phyloP scores from a whole-genome alignment of 2,797 vertebrate genomes.

The Nannoperca obscura region DNA sequence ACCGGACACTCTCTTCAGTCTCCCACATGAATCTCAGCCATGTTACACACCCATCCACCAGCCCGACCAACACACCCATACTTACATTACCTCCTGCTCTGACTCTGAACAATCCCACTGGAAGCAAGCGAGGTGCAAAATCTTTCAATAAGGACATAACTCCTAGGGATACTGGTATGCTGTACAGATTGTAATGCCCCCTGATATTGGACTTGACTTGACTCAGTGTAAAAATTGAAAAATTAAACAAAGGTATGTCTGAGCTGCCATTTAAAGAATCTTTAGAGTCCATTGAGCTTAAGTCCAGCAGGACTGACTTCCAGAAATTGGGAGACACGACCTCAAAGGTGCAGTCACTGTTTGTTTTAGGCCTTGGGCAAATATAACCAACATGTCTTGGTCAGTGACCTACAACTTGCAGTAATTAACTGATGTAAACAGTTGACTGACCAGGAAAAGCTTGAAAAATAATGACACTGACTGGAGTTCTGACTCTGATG shows the following conservation, averaged over 20 bases:
- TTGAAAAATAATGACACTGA: background rate
- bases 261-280: background rate
- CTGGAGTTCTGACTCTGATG: background rate
- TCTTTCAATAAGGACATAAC: background rate
- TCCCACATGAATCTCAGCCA: background rate
- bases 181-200: too few relatives aligned
- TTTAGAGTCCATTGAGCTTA: background rate
- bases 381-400: background rate
- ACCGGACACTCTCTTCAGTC: background rate
- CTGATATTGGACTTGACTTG: too few relatives aligned
- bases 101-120: background rate
- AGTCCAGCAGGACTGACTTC: background rate
- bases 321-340: background rate
- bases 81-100: background rate
- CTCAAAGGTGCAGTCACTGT: background rate
- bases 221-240: background rate
- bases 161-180: background rate
- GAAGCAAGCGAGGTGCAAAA: background rate
- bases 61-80: background rate
- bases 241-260: background rate
- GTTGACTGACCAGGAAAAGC: background rate
- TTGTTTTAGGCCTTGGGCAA: background rate
- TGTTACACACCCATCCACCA: background rate
- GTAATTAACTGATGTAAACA: slow-evolving; percentile 1
- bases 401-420: background rate